Percentiles rank a stretch among this genome's conserved stretches.
Conservation (phyloP, 2,888 invertebrate genomes). For the Dorcus hopei region DNA sequence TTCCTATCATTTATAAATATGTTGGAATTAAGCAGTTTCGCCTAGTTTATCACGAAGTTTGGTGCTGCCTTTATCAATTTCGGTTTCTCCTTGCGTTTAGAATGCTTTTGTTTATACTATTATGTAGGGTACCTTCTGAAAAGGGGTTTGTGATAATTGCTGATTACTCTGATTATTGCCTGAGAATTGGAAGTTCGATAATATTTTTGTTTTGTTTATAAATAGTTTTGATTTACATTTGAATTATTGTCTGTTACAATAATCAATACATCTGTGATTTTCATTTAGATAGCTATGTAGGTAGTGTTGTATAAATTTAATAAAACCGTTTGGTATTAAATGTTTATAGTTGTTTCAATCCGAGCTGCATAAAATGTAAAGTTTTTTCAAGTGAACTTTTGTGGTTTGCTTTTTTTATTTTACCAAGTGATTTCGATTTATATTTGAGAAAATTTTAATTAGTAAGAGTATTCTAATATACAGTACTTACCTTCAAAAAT, state of each 20-base stretch:
- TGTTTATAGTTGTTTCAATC: conserved; percentile 2
- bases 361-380: too few species aligned
- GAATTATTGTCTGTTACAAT: conserved; percentile 35
- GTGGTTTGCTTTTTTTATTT: too few species aligned
- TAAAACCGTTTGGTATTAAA: conserved; percentile 28
- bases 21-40: too few species aligned
- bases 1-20: too few species aligned
- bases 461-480: too few species aligned
- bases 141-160: too few species aligned
- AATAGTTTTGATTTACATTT: conserved; percentile 16
- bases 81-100: neutral
- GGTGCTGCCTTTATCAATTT: neutral
- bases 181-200: conserved; percentile 5
- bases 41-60: neutral
- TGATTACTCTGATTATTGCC: too few species aligned
- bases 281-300: conserved; percentile 35
- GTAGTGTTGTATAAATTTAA: conserved; percentile 22
- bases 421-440: too few species aligned
- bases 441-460: too few species aligned
- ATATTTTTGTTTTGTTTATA: neutral
- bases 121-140: too few species aligned
- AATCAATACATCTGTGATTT: conserved; percentile 50
- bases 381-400: too few species aligned
- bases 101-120: neutral
- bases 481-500: too few species aligned